Evolutionary conservation across 1,140 invertebrate genomes (phyloP), one percentile per base, ranked within the genome.

Genomic region (Drosophila auraria): DNA sequence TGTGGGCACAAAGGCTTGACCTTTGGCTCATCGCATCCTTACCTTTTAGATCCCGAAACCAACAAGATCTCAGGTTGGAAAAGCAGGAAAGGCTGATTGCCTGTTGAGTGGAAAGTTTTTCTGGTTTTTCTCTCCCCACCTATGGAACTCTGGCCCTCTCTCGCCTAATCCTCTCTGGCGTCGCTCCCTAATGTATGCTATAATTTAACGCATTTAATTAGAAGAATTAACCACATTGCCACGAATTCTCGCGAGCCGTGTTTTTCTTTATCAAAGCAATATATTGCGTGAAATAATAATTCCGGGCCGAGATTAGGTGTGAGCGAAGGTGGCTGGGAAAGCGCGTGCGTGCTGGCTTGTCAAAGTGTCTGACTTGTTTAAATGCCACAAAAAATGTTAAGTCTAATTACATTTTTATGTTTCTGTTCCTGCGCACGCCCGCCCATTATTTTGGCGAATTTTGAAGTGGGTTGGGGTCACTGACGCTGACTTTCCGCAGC

Each of bases 401-500:
- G 63, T 61, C 75, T 78, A 78, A 78, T 78, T 70, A 78, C 74
- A 57, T 78, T 78, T 78, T 57, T 38, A 58, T 78, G 74, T 62
- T 60, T 56, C 51, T 17, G 23, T 40, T 30, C 36, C 30, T 56
- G 14, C 30, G n/a, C 23, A 14, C 20, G 6, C 15, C 8, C 15
- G 36, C 9, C 6, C 7, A 25, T 30, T 20, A n/a, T 42, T 49
- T 47, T 71, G 50, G 23, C 64, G 40, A 25, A 8, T 49, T 47
- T 57, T 71, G 50, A 49, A 17, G 49, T n/a, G 40, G 30, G 33
- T 68, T 30, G 20, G 14, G 40, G 20, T 36, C 38, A 30, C 33
- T 30, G 58, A 51, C 17, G 14, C 12, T 8, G 59, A 50, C 23
- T 64, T 44, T 14, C 25, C 9, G 15, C 8, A 7, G 11, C 9